phyloP scores from a whole-genome alignment of 1,140 invertebrate species.

The Ceratina calcarata region DNA sequence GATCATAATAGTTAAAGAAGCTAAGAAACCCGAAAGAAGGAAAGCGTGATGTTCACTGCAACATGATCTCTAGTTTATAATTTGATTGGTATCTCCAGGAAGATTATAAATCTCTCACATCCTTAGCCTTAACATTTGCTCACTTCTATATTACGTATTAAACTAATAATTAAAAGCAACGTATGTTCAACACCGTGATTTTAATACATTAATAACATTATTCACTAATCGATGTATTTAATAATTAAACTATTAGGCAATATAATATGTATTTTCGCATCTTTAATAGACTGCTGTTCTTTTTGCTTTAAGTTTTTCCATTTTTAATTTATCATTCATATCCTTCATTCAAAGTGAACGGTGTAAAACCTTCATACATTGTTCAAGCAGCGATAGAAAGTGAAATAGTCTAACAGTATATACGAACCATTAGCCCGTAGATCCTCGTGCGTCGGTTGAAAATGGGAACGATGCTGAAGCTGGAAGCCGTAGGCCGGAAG shows the following conservation, averaged over 20 bases:
- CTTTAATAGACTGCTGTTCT: no score
- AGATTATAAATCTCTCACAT: background rate
- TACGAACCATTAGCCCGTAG: slow-evolving; percentile 78
- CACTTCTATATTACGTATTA: background rate
- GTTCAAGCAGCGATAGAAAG: slow-evolving; percentile 49
- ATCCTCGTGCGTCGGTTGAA: slow-evolving; percentile 75
- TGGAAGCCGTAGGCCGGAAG: slow-evolving; percentile 79
- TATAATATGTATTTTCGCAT: no score
- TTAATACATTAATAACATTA: no score
- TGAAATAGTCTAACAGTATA: slow-evolving; percentile 32
- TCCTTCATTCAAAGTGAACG: no score
- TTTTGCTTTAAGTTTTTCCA: no score
- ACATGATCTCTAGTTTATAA: background rate
- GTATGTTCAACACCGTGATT: no score
- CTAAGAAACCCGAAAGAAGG: background rate
- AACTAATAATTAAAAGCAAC: background rate
- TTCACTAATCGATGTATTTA: no score
- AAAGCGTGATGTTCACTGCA: slow-evolving; percentile 14
- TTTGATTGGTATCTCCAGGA: background rate
- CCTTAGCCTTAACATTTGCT: background rate
- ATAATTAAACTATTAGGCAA: no score
- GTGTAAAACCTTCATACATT: background rate
- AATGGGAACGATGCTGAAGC: slow-evolving; percentile 76
- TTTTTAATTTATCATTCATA: no score
- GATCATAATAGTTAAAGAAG: background rate